Percentiles rank a stretch among this genome's conserved stretches.
Evolutionary conservation across 2,113 vertebrate genomes (phyloP).

Genomic region (Rhadina sibilatrix): DNA sequence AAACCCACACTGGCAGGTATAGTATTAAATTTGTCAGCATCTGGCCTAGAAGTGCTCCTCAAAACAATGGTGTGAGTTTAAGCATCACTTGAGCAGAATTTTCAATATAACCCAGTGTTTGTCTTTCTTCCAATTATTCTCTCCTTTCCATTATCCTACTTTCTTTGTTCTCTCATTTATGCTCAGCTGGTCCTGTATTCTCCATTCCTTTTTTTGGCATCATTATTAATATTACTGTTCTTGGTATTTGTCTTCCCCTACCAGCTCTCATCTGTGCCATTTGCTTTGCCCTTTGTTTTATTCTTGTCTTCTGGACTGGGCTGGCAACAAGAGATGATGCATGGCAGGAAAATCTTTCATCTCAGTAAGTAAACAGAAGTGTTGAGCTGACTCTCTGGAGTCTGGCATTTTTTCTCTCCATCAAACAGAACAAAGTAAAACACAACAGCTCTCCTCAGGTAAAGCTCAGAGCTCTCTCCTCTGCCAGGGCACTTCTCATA

Average conservation of each 20-base stretch:
- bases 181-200: slow-evolving; percentile 1
- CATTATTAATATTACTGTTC: background rate
- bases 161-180: slow-evolving; percentile 24
- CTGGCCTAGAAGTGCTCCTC: background rate
- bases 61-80: background rate
- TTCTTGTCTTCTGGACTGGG: background rate
- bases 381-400: background rate
- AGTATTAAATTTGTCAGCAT: background rate
- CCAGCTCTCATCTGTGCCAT: background rate
- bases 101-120: background rate
- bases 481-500: background rate
- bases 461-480: background rate
- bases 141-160: background rate
- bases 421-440: slow-evolving; percentile 35
- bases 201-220: background rate
- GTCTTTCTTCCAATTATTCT: background rate
- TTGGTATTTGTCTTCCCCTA: background rate
- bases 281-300: slow-evolving; percentile 39
- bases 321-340: background rate
- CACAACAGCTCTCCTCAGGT: background rate
- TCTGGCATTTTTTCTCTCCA: background rate
- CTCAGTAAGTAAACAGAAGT: background rate
- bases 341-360: background rate
- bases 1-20: background rate
- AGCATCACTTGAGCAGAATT: background rate